Percentiles rank a stretch among this genome's conserved stretches.
These are phyloP conservation scores for Mycteria americana DNA, from an alignment of 2,797 vertebrate species.

Conservation along the genomic window DNA sequence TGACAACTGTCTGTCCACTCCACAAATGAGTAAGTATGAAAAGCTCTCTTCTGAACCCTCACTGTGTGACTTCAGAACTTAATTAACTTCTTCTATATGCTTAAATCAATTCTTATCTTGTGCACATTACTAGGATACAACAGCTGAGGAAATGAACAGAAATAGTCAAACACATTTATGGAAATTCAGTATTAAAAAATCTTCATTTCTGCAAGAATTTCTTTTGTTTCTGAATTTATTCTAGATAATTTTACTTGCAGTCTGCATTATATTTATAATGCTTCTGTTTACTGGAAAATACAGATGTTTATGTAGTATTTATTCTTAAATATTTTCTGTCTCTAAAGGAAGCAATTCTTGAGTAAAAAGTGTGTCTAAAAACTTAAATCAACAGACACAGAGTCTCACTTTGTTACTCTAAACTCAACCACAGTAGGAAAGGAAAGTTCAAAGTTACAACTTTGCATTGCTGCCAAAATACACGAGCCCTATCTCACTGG, in stretches of 20 bases:
- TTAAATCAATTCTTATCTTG: neutral
- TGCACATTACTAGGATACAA: neutral
- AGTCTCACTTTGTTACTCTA: constrained; percentile 70
- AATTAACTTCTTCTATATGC: neutral
- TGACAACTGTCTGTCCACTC: neutral
- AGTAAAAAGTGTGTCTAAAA: constrained; percentile 43
- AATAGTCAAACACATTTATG: neutral
- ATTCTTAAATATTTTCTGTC: constrained; percentile 16
- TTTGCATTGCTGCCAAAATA: constrained; percentile 76
- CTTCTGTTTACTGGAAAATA: neutral
- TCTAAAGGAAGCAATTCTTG: neutral
- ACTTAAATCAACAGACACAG: constrained; percentile 47
- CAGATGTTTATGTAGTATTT: neutral
- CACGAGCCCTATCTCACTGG: constrained; percentile 66
- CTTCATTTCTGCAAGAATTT: neutral
- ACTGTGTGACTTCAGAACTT: neutral
- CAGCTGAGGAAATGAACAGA: neutral
- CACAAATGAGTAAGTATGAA: neutral
- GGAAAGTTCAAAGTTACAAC: constrained; percentile 76
- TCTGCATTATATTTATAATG: neutral
- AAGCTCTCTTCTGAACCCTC: neutral
- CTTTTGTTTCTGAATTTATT: neutral
- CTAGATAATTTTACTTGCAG: neutral
- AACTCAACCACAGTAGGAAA: constrained; percentile 73
- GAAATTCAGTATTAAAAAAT: neutral